Conservation (phyloP, 1,140 invertebrate genomes). For the Micrasema minimum region DNA sequence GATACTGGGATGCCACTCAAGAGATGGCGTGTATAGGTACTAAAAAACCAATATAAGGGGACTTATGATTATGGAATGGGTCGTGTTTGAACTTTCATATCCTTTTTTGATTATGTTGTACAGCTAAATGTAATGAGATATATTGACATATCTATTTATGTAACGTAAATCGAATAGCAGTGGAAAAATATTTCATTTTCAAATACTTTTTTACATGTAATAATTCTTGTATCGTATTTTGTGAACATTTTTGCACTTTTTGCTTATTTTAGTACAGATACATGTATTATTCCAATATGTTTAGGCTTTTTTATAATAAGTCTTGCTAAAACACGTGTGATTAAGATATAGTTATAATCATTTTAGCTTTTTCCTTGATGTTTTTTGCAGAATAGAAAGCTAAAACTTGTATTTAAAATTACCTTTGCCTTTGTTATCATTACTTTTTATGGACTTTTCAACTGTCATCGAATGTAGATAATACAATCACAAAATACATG, state of each 20-base stretch:
- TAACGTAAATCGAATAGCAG: conserved; percentile 48
- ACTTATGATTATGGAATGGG: conserved; percentile 19
- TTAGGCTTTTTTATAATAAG: conserved; percentile 27
- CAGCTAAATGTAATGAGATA: conserved; percentile 45
- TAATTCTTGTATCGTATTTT: no score
- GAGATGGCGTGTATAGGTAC: conserved; percentile 8
- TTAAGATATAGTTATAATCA: conserved; percentile 5
- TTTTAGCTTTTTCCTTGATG: conserved; percentile 1
- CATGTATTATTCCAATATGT: conserved; percentile 17
- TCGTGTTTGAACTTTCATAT: conserved; percentile 41
- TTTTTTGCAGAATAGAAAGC: conserved; percentile 19
- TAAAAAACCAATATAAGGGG: background rate
- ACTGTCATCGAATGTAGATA: no score
- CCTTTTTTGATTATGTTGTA: conserved; percentile 47
- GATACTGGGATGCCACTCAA: background rate
- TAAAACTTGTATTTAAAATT: no score
- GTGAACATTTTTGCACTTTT: conserved; percentile 47
- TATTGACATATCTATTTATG: conserved; percentile 49
- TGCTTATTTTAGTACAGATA: conserved; percentile 26
- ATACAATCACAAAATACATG: no score
- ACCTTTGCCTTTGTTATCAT: no score
- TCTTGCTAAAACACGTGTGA: conserved; percentile 22
- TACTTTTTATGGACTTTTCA: no score
- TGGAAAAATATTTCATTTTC: conserved; percentile 51
- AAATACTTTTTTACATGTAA: conserved; percentile 1